A percentile compares a stretch with the other conserved stretches of the same genome.
phyloP scores from a whole-genome alignment of 2,888 invertebrate species.

The Dicroscelio sp. region DNA sequence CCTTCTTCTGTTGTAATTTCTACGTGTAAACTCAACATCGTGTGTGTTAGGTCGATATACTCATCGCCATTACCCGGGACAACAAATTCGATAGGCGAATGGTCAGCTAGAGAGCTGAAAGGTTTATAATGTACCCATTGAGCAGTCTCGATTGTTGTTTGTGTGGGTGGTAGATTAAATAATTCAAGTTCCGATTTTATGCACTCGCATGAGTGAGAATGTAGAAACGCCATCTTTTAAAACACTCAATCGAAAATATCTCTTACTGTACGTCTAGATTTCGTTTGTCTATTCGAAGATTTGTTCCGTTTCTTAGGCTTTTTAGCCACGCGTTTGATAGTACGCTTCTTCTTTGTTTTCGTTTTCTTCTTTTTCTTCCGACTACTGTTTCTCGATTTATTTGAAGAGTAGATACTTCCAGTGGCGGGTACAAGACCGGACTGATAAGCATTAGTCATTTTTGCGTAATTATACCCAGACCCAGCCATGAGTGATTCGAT shows the following conservation, averaged over 20 bases:
- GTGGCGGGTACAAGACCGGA: not conserved
- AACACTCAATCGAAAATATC: conserved; percentile 37
- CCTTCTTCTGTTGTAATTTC: not conserved
- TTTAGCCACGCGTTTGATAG: not conserved
- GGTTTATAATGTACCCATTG: conserved; percentile 84
- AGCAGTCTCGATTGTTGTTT: conserved; percentile 80
- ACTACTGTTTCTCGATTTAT: too few species aligned
- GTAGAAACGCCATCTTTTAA: conserved; percentile 46
- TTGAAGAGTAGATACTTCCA: not conserved
- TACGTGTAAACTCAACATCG: conserved; percentile 53
- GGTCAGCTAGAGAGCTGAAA: conserved; percentile 79
- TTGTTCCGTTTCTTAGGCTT: not conserved
- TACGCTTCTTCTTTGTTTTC: not conserved
- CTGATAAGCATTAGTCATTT: not conserved
- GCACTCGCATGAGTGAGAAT: conserved; percentile 15
- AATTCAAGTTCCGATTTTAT: conserved; percentile 70
- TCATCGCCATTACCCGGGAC: conserved; percentile 82
- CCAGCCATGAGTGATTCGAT: conserved; percentile 4
- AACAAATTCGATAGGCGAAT: conserved; percentile 84
- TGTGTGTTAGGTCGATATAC: conserved; percentile 78
- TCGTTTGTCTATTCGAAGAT: too few species aligned
- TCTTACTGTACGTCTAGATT: not conserved
- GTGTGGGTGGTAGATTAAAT: conserved; percentile 84
- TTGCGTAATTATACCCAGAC: not conserved
- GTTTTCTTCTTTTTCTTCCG: not conserved